Percentiles rank a stretch among this genome's conserved stretches.
Conservation (phyloP, 2,113 vertebrate genomes). For the Callopanchax toddi region DNA sequence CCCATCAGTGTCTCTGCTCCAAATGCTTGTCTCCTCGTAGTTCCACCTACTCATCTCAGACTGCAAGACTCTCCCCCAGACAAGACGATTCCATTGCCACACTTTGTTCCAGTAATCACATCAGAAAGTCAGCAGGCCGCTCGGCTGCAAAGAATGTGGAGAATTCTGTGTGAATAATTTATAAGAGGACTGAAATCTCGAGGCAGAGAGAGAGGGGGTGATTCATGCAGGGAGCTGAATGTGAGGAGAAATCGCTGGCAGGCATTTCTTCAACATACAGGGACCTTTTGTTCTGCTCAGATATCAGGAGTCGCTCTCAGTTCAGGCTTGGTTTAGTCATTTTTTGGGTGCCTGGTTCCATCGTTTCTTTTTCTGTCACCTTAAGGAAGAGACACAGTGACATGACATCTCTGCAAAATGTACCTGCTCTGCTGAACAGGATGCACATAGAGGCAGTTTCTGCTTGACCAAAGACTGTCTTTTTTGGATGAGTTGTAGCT, state of each 20-base stretch:
- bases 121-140: constrained; percentile 40
- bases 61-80: constrained; percentile 30
- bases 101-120: constrained; percentile 57
- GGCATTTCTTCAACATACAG: constrained; percentile 6
- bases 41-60: constrained; percentile 35
- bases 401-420: not conserved
- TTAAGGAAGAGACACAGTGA: not conserved
- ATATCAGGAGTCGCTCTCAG: not conserved
- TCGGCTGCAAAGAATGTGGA: constrained; percentile 27
- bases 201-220: not conserved
- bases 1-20: constrained; percentile 31
- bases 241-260: constrained; percentile 23
- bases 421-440: not conserved
- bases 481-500: not conserved
- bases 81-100: constrained; percentile 28
- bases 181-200: constrained; percentile 34
- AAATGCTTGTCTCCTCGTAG: constrained; percentile 25
- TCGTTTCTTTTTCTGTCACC: constrained; percentile 8
- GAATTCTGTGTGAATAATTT: constrained; percentile 56
- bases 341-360: not conserved
- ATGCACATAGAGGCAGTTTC: not conserved
- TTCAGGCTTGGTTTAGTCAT: constrained; percentile 6
- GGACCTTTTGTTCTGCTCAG: constrained; percentile 29
- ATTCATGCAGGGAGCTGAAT: constrained; percentile 25
- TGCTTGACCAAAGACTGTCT: too few relatives aligned